A percentile compares a stretch with the other conserved stretches of the same genome.
Conservation (phyloP, 2,113 vertebrate species). For the Varanus komodoensis region DNA sequence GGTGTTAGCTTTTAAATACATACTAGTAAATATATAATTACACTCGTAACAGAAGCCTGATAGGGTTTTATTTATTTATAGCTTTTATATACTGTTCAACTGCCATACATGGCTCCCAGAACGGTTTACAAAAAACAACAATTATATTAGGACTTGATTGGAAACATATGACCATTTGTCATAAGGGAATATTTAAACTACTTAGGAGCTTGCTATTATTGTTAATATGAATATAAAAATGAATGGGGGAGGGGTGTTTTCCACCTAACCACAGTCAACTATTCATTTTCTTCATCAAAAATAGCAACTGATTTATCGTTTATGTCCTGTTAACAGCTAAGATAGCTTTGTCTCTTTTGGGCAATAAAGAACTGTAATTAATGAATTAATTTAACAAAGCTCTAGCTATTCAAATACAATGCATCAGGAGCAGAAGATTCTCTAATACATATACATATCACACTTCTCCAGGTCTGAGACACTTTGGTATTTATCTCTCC, state of each 20-base stretch:
- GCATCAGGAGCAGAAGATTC: neutral
- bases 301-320: neutral
- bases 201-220: constrained; percentile 16
- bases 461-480: too few relatives aligned
- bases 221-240: constrained; percentile 15
- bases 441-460: too few relatives aligned
- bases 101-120: too few relatives aligned
- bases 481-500: too few relatives aligned
- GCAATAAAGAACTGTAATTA: too few relatives aligned
- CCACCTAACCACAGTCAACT: neutral
- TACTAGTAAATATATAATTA: constrained; percentile 35
- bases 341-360: too few relatives aligned
- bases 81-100: too few relatives aligned
- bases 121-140: too few relatives aligned
- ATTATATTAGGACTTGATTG: constrained; percentile 17
- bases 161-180: constrained; percentile 17
- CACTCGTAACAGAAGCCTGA: constrained; percentile 44
- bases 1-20: constrained; percentile 47
- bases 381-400: constrained; percentile 3
- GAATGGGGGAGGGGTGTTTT: constrained; percentile 13
- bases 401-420: constrained; percentile 17
- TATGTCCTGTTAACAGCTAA: too few relatives aligned
- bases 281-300: constrained; percentile 17
- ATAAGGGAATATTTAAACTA: neutral
- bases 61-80: neutral